Evolutionary conservation across 2,113 vertebrate genomes (phyloP).

Genomic region (Notothenia rossii): DNA sequence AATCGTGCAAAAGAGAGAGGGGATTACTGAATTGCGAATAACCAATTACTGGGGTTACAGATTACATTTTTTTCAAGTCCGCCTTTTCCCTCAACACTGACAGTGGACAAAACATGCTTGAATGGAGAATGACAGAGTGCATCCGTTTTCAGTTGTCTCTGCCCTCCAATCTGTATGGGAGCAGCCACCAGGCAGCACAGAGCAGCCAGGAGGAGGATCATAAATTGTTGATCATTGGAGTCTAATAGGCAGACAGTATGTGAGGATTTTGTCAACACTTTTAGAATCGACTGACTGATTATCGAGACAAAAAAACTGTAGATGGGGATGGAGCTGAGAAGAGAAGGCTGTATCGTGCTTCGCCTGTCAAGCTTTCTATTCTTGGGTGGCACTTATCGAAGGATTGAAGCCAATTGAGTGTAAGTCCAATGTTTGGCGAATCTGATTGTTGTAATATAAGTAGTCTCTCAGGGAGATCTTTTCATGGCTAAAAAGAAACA

Average conservation of each 20-base stretch:
- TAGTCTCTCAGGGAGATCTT: not conserved
- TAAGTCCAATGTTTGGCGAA: no score
- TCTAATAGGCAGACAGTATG: not conserved
- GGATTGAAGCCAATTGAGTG: no score
- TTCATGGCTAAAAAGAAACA: not conserved
- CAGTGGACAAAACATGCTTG: conserved; percentile 32
- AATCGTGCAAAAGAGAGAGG: not conserved
- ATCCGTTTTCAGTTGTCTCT: conserved; percentile 44
- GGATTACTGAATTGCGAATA: not conserved
- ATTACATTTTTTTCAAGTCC: conserved; percentile 13
- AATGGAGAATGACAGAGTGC: conserved; percentile 40
- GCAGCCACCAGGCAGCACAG: conserved; percentile 20
- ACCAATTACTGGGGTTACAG: conserved; percentile 8
- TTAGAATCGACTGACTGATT: conserved; percentile 5
- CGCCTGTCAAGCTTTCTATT: not conserved
- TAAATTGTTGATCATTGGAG: conserved; percentile 25
- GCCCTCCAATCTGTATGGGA: conserved; percentile 22
- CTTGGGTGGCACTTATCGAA: no score
- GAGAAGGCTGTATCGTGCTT: not conserved
- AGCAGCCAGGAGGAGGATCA: conserved; percentile 42
- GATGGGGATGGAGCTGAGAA: not conserved
- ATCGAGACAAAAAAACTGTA: conserved; percentile 7
- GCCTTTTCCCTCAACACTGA: not conserved
- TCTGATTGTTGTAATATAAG: not conserved
- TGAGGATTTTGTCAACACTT: conserved; percentile 2